Evolutionary conservation across 2,797 vertebrate species (phyloP), one percentile per base, ranked within the genome.

Genomic region (Pterois miles): DNA sequence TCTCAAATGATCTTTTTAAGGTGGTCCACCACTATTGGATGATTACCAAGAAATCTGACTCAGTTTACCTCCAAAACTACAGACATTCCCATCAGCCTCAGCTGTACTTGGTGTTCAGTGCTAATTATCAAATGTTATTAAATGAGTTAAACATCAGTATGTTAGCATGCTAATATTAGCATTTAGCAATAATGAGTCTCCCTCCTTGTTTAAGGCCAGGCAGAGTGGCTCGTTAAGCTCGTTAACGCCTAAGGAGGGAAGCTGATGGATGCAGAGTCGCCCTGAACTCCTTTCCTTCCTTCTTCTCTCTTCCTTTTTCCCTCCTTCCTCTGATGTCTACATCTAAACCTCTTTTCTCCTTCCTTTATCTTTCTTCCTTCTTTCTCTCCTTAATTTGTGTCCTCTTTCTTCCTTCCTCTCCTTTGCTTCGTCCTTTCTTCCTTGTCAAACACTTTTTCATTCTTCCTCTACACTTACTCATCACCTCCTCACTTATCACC

Each of bases 141-240:
- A 3, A 29, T 5, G 3, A 3, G 27, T 5, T 29, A 29, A 29
- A 29, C 27, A 29, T 29, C 27, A 29, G 27, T 5, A 29, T 29
- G 27, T 29, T 29, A n/a, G n/a, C n/a, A n/a, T n/a, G n/a, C n/a
- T n/a, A n/a, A n/a, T n/a, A n/a, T n/a, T n/a, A n/a, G n/a, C n/a
- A n/a, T n/a, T n/a, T n/a, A n/a, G n/a, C n/a, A n/a, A n/a, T 73
- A 63, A 85, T 77, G 71, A 46, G 68, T 65, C 50, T 43, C 65
- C 70, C 74, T 72, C 65, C 77, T 53, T 59, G 70, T 66, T 66
- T 78, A 76, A 56, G 53, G 68, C 80, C 34, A 12, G 54, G 67
- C 52, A 43, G 59, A 59, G 63, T 18, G 22, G 59, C 76, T 83
- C 71, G 77, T 88, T 81, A 83, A 74, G 80, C 62, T 59, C 38